Conservation (phyloP, 2,797 vertebrate species). For the Vespertilio murinus region DNA sequence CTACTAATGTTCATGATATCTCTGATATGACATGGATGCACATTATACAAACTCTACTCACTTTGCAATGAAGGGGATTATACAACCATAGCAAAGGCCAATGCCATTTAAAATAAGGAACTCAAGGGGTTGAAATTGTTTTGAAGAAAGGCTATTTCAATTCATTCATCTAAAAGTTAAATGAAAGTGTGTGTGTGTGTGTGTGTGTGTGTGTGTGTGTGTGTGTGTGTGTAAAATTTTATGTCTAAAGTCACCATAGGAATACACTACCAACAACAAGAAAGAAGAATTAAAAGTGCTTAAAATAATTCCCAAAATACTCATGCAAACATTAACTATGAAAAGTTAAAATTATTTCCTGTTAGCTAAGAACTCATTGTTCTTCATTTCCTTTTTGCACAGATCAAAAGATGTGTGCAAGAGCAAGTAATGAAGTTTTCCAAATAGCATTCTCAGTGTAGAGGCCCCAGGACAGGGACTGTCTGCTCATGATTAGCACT, state of each 20-base stretch:
- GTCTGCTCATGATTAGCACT: neutral
- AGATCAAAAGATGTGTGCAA: neutral
- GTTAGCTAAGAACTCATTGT: neutral
- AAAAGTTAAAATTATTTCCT: neutral
- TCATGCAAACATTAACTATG: neutral
- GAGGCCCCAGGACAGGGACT: neutral
- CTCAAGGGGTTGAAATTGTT: neutral
- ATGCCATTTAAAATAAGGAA: constrained; percentile 1
- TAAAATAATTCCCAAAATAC: neutral
- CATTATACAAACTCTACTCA: neutral
- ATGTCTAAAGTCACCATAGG: neutral
- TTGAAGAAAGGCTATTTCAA: neutral
- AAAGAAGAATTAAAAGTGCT: neutral
- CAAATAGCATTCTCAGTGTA: neutral
- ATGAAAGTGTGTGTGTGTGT: neutral
- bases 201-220: neutral
- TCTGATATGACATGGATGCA: neutral
- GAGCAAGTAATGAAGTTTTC: neutral
- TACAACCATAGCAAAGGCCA: neutral
- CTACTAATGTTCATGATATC: neutral
- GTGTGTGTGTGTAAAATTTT: neutral
- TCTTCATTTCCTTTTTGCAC: neutral
- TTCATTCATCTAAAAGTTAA: constrained; percentile 29
- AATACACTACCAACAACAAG: neutral
- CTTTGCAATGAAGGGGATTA: neutral